phyloP scores from a whole-genome alignment of 2,888 invertebrate species.

The Uloborus plumipes region DNA sequence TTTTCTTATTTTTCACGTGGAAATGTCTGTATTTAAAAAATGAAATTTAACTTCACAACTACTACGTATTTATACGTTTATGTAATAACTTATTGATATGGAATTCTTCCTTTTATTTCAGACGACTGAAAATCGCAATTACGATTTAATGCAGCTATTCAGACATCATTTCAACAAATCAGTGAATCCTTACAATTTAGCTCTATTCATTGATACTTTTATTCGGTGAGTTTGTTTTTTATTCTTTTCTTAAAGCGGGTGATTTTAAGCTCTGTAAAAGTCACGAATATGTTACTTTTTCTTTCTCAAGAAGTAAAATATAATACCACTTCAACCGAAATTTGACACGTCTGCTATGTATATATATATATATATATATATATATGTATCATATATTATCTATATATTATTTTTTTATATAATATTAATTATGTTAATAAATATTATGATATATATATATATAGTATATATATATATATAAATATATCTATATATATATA shows the following conservation, averaged over 20 bases:
- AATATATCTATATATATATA: no score
- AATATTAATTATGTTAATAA: no score
- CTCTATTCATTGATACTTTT: constrained; percentile 93
- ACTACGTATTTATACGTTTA: not conserved
- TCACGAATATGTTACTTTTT: no score
- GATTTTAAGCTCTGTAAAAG: not conserved
- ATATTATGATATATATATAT: no score
- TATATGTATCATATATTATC: no score
- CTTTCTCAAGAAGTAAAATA: no score
- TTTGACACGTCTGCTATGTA: no score
- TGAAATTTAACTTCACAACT: no score
- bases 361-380: no score
- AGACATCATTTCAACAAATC: constrained; percentile 88
- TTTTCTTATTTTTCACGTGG: constrained; percentile 64
- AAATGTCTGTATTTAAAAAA: constrained; percentile 58
- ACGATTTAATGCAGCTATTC: constrained; percentile 91
- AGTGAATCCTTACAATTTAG: constrained; percentile 95
- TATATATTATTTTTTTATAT: no score
- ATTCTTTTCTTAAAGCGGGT: constrained; percentile 44
- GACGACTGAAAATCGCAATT: constrained; percentile 85
- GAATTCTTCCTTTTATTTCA: constrained; percentile 21
- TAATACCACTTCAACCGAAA: no score
- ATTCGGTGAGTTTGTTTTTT: constrained; percentile 74
- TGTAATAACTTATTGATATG: not conserved
- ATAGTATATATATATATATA: no score